Evolutionary conservation across 2,113 vertebrate species (phyloP), one percentile per base, ranked within the genome.

Genomic region (Catagonus wagneri): DNA sequence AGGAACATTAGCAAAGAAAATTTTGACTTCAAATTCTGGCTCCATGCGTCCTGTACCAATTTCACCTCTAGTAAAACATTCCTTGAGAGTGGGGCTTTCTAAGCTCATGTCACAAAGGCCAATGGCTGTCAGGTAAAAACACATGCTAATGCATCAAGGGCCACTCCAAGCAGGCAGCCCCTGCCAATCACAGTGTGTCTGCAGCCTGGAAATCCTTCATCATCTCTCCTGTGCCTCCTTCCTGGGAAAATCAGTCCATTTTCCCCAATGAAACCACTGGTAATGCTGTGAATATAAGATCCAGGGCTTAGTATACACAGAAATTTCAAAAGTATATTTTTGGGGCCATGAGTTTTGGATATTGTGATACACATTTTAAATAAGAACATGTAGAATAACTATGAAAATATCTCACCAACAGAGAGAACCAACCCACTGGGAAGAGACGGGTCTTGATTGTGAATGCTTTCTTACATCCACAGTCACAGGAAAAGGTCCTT

Each of bases 1-100:
- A 11, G 65, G 23, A 61, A 81, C 23, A 83, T 97, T 56, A 97
- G 86, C 56, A 72, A 90, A 90, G 75, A 66, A 44, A 44, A 61
- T 74, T 90, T 20, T 52, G 29, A 72, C 20, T 71, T 78, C 61
- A 84, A 63, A 89, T 93, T 79, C 54, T 63, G 87, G 16, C 23
- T 93, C 39, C 89, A 16, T 25, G 50, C 32, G 32, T 83, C n/a
- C 52, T 23, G 34, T 52, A 68, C 2, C 50, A 90, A 66, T 75
- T 83, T 96, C 32, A 50, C 14, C 44, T 94, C 66, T 66, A 85
- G 39, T 23, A 61, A 79, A 74, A 54, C 12, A 81, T 3, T 6
- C 17, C 54, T 36, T 58, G 44, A 5, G 52, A 20, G 9, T 14
- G 39, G 50, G 9, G 66, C 29, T 72, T n/a, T 72, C 54, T 36